Percentiles rank a stretch among this genome's conserved stretches.
phyloP scores from a whole-genome alignment of 2,888 invertebrate genomes.

The Timandra comae region DNA sequence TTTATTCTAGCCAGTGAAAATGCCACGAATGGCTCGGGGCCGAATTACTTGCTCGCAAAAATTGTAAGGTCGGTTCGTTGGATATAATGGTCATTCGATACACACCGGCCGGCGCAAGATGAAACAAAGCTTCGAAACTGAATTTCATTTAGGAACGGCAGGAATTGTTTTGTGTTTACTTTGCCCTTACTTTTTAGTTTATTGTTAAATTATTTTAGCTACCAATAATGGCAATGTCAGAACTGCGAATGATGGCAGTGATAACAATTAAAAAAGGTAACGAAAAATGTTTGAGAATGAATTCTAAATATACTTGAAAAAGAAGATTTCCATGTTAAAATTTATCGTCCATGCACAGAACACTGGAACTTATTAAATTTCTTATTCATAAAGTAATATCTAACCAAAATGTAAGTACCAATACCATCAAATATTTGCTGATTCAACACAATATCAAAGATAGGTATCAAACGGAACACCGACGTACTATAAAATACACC shows the following conservation, averaged over 20 bases:
- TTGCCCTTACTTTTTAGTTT: too few relatives aligned
- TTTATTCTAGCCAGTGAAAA: slow-evolving; percentile 66
- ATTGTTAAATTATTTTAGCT: too few relatives aligned
- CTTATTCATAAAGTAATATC: too few relatives aligned
- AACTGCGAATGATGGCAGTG: too few relatives aligned
- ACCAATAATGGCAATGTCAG: too few relatives aligned
- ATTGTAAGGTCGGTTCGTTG: slow-evolving; percentile 50
- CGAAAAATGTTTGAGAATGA: too few relatives aligned
- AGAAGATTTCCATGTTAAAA: too few relatives aligned
- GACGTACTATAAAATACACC: slow-evolving; percentile 58
- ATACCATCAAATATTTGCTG: slow-evolving; percentile 11
- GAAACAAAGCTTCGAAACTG: slow-evolving; percentile 21
- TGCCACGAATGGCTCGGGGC: slow-evolving; percentile 54
- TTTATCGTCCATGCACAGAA: too few relatives aligned
- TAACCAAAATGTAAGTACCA: too few relatives aligned
- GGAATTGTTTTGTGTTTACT: slow-evolving; percentile 14
- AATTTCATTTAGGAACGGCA: slow-evolving; percentile 13
- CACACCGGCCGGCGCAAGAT: slow-evolving; percentile 20
- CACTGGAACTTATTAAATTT: too few relatives aligned
- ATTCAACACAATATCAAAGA: slow-evolving; percentile 34
- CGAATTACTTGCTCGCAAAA: slow-evolving; percentile 62
- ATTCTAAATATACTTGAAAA: too few relatives aligned
- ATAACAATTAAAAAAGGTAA: too few relatives aligned
- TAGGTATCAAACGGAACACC: slow-evolving; percentile 42
- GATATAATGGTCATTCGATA: slow-evolving; percentile 51